A percentile compares a stretch with the other conserved stretches of the same genome.
These are phyloP conservation scores for Microplitis demolitor DNA, from an alignment of 1,140 invertebrate genomes.

Conservation along the genomic window DNA sequence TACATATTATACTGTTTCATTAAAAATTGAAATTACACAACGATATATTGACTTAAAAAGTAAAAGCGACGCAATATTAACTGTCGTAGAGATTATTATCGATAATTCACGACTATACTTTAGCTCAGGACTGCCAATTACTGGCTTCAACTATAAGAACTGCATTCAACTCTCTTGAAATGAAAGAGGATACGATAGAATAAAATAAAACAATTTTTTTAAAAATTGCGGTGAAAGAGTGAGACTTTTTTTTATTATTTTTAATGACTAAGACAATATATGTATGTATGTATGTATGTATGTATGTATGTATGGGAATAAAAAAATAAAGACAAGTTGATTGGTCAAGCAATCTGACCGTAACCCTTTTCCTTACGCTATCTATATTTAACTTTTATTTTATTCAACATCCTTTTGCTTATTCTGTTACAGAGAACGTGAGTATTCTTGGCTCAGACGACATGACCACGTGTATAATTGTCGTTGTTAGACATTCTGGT, in stretches of 20 bases:
- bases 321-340: background rate
- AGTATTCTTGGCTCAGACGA: constrained; percentile 91
- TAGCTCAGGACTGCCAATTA: constrained; percentile 10
- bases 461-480: constrained; percentile 91
- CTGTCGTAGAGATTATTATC: constrained; percentile 21
- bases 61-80: constrained; percentile 12
- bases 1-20: background rate
- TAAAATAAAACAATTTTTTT: background rate
- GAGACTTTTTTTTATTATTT: no score
- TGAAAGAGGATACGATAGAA: background rate
- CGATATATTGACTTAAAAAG: background rate
- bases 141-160: background rate
- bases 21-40: constrained; percentile 5
- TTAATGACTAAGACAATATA: background rate
- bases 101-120: constrained; percentile 8
- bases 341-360: background rate
- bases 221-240: background rate
- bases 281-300: no score
- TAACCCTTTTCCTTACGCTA: background rate
- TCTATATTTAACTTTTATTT: constrained; percentile 11
- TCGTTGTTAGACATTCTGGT: constrained; percentile 90
- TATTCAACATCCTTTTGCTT: background rate
- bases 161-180: background rate
- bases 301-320: background rate
- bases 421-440: constrained; percentile 73